These are phyloP conservation scores for Chamaea fasciata DNA, from an alignment of 2,113 vertebrate genomes.

Conservation along the genomic window DNA sequence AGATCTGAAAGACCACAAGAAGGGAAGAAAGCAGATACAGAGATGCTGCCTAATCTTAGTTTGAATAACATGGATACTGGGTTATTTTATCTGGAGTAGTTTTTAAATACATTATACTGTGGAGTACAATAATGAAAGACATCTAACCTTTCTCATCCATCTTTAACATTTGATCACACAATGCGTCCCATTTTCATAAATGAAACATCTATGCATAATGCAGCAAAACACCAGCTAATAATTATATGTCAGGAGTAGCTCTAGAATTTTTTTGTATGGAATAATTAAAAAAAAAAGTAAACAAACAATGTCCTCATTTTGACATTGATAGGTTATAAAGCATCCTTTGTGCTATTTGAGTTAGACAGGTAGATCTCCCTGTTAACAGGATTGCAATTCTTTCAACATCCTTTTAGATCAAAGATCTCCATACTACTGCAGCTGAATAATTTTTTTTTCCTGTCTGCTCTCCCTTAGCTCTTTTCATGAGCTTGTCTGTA, in stretches of 20 bases:
- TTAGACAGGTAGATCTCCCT: not conserved
- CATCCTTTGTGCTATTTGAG: not conserved
- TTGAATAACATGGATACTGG: not conserved
- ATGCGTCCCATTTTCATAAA: not conserved
- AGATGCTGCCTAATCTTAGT: not conserved
- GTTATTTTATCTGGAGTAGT: not conserved
- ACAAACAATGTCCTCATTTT: not conserved
- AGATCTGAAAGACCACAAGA: not conserved
- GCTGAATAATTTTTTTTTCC: not conserved
- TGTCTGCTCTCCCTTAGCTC: not conserved
- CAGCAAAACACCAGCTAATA: not conserved
- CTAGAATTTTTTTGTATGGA: not conserved
- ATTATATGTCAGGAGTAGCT: not conserved
- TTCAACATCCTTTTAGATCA: not conserved
- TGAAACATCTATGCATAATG: not conserved
- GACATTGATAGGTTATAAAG: not conserved
- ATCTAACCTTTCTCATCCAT: not conserved
- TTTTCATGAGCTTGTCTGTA: not conserved
- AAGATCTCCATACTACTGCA: not conserved
- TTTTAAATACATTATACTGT: not conserved
- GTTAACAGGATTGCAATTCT: not conserved
- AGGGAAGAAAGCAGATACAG: not conserved
- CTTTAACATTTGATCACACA: not conserved
- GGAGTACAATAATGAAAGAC: not conserved
- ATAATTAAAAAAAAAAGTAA: not conserved